Conservation (phyloP, 2,888 invertebrate genomes). For the Bembecia ichneumoniformis region DNA sequence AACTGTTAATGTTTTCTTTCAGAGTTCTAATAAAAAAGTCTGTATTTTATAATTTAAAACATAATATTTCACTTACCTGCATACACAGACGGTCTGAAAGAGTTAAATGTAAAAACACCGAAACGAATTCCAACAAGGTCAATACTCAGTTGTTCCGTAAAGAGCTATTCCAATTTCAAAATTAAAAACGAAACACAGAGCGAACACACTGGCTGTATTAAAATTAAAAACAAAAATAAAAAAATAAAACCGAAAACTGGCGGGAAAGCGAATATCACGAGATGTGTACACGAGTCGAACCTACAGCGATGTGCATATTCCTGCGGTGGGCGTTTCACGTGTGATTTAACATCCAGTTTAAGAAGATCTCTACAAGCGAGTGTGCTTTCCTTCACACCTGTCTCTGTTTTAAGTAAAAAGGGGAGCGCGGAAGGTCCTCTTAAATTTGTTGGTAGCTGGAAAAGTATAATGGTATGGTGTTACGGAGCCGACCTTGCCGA, state of each 20-base stretch:
- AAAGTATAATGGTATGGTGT: neutral
- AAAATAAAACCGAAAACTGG: neutral
- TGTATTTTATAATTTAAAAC: too few species aligned
- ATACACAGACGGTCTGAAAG: too few species aligned
- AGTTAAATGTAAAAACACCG: too few species aligned
- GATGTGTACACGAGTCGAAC: constrained; percentile 21
- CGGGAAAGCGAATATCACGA: constrained; percentile 18
- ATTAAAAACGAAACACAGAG: neutral
- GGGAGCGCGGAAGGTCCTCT: neutral
- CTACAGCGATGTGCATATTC: constrained; percentile 1
- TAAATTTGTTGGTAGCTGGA: neutral
- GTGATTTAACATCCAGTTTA: neutral
- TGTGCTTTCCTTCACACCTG: neutral
- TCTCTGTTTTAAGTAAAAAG: neutral
- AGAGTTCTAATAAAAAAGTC: too few species aligned
- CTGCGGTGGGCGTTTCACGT: neutral
- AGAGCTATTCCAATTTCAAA: neutral
- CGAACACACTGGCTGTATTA: neutral
- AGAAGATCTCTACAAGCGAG: neutral
- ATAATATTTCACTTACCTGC: too few species aligned
- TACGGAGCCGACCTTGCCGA: constrained; percentile 20
- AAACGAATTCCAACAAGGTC: too few species aligned
- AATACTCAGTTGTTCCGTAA: neutral
- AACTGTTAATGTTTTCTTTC: too few species aligned
- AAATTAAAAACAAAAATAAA: neutral